Percentiles rank a stretch among this genome's conserved stretches.
Conservation (phyloP, 2,888 invertebrate species). For the Dione juno region DNA sequence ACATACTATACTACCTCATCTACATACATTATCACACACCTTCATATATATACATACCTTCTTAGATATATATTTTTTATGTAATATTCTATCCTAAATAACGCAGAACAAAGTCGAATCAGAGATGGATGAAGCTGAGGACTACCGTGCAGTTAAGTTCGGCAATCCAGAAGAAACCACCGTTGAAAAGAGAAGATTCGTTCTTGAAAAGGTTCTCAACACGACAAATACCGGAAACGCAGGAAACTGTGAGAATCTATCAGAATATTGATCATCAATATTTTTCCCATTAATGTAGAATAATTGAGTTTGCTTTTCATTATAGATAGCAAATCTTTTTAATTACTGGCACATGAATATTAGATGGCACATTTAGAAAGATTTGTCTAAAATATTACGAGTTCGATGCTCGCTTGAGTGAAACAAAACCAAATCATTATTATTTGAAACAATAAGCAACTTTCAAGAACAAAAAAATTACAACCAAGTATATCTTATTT, state of each 20-base stretch:
- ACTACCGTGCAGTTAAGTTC: slow-evolving; percentile 96
- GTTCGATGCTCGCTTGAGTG: background rate
- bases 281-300: background rate
- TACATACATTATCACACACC: background rate
- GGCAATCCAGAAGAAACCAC: slow-evolving; percentile 94
- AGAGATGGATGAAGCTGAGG: slow-evolving; percentile 97
- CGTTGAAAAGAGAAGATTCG: slow-evolving; percentile 94
- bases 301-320: slow-evolving; percentile 21
- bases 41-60: background rate
- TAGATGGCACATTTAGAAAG: background rate
- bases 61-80: background rate
- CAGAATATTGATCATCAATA: background rate
- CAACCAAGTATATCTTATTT: too few species aligned
- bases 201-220: slow-evolving; percentile 97
- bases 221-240: slow-evolving; percentile 93
- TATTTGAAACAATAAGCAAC: too few species aligned
- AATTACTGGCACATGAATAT: background rate
- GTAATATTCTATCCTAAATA: slow-evolving; percentile 35
- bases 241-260: slow-evolving; percentile 86
- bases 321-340: background rate
- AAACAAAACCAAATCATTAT: too few species aligned
- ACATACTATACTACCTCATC: too few species aligned
- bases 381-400: background rate
- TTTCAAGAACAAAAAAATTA: too few species aligned
- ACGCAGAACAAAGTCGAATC: slow-evolving; percentile 94